These are phyloP conservation scores for Jaculus jaculus DNA, from an alignment of 2,113 vertebrate genomes.

Conservation along the genomic window DNA sequence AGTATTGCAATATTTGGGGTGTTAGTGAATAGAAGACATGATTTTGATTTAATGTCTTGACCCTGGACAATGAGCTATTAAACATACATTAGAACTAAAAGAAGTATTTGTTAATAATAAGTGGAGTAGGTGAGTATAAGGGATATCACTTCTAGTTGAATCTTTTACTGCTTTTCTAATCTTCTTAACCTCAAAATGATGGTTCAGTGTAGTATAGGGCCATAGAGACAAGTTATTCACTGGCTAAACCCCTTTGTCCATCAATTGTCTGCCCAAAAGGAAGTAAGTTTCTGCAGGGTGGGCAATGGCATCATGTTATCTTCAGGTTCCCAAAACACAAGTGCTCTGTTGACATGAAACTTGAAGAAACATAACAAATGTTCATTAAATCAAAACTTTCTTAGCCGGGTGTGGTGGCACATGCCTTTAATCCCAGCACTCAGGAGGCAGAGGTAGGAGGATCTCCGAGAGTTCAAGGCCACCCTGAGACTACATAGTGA, in stretches of 20 bases:
- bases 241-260: background rate
- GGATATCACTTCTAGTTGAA: background rate
- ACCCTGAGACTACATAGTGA: too few species aligned
- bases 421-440: too few species aligned
- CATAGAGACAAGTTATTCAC: background rate
- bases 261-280: background rate
- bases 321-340: background rate
- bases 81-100: background rate
- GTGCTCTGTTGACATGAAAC: background rate
- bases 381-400: background rate
- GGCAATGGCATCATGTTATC: background rate
- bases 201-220: too few species aligned
- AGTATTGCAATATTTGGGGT: background rate
- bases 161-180: slow-evolving; percentile 24
- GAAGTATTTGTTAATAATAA: slow-evolving; percentile 42
- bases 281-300: background rate
- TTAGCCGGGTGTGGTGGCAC: too few species aligned
- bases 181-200: background rate
- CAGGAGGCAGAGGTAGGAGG: too few species aligned
- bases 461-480: too few species aligned
- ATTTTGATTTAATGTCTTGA: slow-evolving; percentile 30
- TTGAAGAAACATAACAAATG: background rate
- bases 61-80: slow-evolving; percentile 37
- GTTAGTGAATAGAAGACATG: slow-evolving; percentile 19
- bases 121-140: background rate